These are phyloP conservation scores for Zeus faber DNA, from an alignment of 2,113 vertebrate species.

Conservation along the genomic window DNA sequence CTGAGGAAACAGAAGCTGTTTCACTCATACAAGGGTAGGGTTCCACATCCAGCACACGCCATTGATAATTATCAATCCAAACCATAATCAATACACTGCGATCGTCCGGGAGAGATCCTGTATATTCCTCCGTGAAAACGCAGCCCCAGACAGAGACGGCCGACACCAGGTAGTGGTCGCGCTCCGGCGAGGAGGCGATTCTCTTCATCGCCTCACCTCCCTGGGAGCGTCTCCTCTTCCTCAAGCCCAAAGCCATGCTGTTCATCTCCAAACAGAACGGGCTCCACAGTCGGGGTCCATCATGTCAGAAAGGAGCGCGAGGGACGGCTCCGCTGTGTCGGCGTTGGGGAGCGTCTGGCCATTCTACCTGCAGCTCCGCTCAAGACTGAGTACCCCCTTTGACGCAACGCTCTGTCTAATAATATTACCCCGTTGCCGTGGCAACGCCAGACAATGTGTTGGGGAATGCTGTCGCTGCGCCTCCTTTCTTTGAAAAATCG, in stretches of 20 bases:
- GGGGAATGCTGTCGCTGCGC: slow-evolving; percentile 54
- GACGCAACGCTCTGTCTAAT: slow-evolving; percentile 52
- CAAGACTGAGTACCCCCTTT: slow-evolving; percentile 41
- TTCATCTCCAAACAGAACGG: slow-evolving; percentile 47
- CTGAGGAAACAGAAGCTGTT: too few relatives aligned
- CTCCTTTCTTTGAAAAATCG: too few relatives aligned
- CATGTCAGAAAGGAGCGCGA: slow-evolving; percentile 34
- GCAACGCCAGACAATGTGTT: slow-evolving; percentile 61
- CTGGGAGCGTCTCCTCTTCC: slow-evolving; percentile 65
- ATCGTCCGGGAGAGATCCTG: too few relatives aligned
- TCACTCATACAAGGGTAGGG: too few relatives aligned
- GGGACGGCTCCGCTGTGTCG: slow-evolving; percentile 26
- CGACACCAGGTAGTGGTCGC: background rate
- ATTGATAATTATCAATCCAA: too few relatives aligned
- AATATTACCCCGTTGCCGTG: slow-evolving; percentile 57
- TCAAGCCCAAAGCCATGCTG: slow-evolving; percentile 50
- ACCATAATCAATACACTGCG: too few relatives aligned
- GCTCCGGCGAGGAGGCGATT: too few relatives aligned
- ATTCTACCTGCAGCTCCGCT: slow-evolving; percentile 44
- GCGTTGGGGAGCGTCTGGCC: slow-evolving; percentile 16
- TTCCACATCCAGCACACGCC: too few relatives aligned
- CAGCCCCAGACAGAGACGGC: too few relatives aligned
- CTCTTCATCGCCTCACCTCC: slow-evolving; percentile 62
- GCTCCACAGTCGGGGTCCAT: slow-evolving; percentile 22
- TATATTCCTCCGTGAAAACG: too few relatives aligned